phyloP scores from a whole-genome alignment of 2,797 vertebrate species.

The Hypotaenidia philippensis region DNA sequence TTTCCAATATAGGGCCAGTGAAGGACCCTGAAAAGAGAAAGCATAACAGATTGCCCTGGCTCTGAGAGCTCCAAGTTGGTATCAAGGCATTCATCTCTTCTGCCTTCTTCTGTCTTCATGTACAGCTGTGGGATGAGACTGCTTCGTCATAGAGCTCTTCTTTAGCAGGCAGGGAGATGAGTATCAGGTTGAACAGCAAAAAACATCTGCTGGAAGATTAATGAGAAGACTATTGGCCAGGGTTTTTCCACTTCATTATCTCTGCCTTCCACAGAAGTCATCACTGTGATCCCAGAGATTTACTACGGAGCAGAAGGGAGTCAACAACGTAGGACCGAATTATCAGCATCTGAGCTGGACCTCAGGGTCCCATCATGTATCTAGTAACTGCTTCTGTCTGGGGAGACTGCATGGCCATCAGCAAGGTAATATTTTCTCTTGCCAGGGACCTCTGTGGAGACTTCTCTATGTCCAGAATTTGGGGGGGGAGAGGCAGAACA shows the following conservation, averaged over 20 bases:
- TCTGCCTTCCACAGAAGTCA: not conserved
- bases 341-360: not conserved
- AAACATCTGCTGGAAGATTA: not conserved
- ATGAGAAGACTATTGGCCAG: not conserved
- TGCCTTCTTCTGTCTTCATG: not conserved
- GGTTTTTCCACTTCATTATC: not conserved
- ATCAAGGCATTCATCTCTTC: not conserved
- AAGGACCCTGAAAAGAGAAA: not conserved
- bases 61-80: not conserved
- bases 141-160: not conserved
- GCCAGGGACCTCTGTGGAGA: not conserved
- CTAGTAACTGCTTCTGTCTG: fast-evolving
- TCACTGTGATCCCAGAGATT: not conserved
- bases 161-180: not conserved
- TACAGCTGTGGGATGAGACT: not conserved
- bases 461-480: not conserved
- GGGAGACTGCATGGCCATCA: not conserved
- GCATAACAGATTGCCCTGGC: not conserved
- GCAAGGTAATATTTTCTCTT: not conserved
- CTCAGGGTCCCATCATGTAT: not conserved
- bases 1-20: not conserved
- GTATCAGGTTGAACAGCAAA: not conserved
- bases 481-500: not conserved
- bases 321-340: not conserved
- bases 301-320: not conserved